Evolutionary conservation across 1,140 invertebrate species (phyloP).

Genomic region (Pachyrhynchus sulphureomaculatus): DNA sequence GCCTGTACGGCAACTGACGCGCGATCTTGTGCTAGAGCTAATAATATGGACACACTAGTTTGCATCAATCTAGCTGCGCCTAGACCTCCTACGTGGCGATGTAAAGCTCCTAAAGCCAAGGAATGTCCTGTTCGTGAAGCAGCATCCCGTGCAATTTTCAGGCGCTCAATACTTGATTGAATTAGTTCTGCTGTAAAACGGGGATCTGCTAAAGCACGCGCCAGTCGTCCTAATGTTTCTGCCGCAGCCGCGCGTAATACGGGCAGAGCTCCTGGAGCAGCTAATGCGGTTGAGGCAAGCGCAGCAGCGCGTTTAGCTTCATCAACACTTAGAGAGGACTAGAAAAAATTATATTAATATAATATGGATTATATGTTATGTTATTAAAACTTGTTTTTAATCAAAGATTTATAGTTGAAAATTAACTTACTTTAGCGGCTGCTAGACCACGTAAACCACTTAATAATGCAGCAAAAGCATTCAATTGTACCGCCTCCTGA

Average conservation of each 20-base stretch:
- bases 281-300: constrained; percentile 16
- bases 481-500: constrained; percentile 95
- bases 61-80: constrained; percentile 90
- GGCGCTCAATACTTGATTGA: constrained; percentile 86
- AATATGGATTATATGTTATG: too few relatives aligned
- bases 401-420: neutral
- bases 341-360: neutral
- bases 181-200: constrained; percentile 89
- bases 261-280: constrained; percentile 12
- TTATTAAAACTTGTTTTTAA: too few relatives aligned
- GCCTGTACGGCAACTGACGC: constrained; percentile 89
- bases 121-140: constrained; percentile 89
- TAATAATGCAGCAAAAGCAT: constrained; percentile 92
- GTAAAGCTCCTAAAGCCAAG: constrained; percentile 87
- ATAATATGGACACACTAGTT: constrained; percentile 88
- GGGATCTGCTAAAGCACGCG: constrained; percentile 82
- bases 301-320: constrained; percentile 17
- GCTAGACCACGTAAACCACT: constrained; percentile 86
- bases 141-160: constrained; percentile 86
- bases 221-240: constrained; percentile 85
- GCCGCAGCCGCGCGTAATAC: constrained; percentile 61
- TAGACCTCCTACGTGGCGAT: constrained; percentile 88
- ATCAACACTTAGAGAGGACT: constrained; percentile 19
- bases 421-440: constrained; percentile 15
- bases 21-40: constrained; percentile 92